phyloP scores from a whole-genome alignment of 2,888 invertebrate species.

The Tetramorium bicarinatum region DNA sequence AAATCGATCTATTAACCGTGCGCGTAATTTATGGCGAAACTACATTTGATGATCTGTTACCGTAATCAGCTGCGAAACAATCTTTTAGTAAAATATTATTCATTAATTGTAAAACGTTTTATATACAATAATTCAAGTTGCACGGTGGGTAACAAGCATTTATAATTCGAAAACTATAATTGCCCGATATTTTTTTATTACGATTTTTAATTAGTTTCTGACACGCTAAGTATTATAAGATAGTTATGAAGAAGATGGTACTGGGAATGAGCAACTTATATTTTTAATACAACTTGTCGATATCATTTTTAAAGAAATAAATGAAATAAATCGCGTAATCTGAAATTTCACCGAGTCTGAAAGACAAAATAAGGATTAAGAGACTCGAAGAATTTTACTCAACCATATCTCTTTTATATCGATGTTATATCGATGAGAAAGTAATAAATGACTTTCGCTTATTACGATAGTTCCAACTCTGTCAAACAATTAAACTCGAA shows the following conservation, averaged over 20 bases:
- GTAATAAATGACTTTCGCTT: constrained; percentile 13
- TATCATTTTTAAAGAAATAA: constrained; percentile 5
- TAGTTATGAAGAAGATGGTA: neutral
- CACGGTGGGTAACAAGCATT: neutral
- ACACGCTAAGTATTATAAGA: neutral
- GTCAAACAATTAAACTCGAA: neutral
- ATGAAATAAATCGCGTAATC: neutral
- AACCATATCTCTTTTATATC: neutral
- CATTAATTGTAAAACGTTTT: neutral
- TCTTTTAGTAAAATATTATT: constrained; percentile 11
- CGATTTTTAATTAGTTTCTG: neutral
- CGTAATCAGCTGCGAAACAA: constrained; percentile 2
- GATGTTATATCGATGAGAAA: neutral
- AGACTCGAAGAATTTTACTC: neutral
- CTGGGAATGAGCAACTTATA: neutral
- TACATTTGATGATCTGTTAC: constrained; percentile 9
- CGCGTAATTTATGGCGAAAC: constrained; percentile 25
- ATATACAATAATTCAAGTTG: constrained; percentile 18
- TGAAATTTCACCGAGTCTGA: neutral
- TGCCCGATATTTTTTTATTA: neutral
- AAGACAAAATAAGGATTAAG: constrained; percentile 11
- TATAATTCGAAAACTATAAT: neutral
- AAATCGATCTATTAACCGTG: constrained; percentile 5
- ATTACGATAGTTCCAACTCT: neutral
- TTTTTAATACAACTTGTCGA: neutral